Conservation (phyloP, 2,113 vertebrate species). For the Fulmarus glacialis region DNA sequence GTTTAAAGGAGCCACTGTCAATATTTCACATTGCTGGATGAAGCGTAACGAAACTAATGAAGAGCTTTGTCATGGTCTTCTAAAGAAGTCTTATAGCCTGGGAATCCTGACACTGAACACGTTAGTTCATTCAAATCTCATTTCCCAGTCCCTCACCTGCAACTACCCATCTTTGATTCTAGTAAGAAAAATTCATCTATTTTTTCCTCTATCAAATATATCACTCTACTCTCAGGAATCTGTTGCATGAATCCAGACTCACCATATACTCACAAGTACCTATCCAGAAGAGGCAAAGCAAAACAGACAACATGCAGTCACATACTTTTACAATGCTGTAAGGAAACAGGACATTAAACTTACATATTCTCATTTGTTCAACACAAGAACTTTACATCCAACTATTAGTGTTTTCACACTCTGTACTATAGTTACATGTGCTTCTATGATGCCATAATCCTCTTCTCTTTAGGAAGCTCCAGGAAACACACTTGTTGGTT, state of each 20-base stretch:
- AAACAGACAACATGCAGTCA: not conserved
- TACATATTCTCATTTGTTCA: not conserved
- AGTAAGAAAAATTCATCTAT: not conserved
- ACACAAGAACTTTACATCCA: not conserved
- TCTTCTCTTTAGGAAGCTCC: not conserved
- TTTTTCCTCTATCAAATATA: not conserved
- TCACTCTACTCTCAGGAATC: not conserved
- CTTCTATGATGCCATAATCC: not conserved
- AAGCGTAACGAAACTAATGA: slow-evolving; percentile 27
- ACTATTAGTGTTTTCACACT: not conserved
- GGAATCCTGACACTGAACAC: slow-evolving; percentile 34
- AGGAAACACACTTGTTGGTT: slow-evolving; percentile 20
- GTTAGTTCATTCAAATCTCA: not conserved
- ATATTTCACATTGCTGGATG: slow-evolving; percentile 45
- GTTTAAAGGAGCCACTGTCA: slow-evolving; percentile 40
- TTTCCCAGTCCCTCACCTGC: slow-evolving; percentile 12
- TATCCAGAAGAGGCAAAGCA: not conserved
- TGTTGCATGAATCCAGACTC: not conserved
- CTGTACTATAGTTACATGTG: not conserved
- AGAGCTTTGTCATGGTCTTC: slow-evolving; percentile 35
- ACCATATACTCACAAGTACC: not conserved
- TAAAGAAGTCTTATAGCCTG: not conserved
- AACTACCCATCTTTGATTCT: not conserved
- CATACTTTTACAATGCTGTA: not conserved
- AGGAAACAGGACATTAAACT: not conserved